Base-by-base conservation (phyloP, 2,113 vertebrate species). In the Camelus dromedarius region DNA sequence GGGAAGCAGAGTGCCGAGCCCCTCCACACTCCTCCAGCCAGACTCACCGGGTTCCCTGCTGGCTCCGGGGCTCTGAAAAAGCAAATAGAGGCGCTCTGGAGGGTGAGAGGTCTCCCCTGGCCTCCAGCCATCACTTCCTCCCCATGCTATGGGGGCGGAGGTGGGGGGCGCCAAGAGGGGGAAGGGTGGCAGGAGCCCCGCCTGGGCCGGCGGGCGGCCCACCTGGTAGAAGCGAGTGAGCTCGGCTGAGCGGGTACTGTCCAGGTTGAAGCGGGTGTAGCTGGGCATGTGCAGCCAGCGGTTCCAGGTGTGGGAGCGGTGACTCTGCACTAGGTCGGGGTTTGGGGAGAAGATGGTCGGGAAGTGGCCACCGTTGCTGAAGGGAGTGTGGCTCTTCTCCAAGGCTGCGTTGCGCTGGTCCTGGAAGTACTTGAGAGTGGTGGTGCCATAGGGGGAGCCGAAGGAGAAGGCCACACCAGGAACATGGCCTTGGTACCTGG, bases 151-250 rank as follows among this genome's bases (percentile, higher is more conserved):
- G 58, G 28, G 38, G 7, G 5, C 1, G 3, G 58, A 54, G 46
- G 1, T 10, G 28, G 19, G 13, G 46, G 3, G 16, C 38, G 5
- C 38, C 38, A 42, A 42, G 38, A 42, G 10, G 35, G 9, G 11
- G 24, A 16, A 12, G 8, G 76, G 35, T 28, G n/a, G 46, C 62
- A 5, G 3, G 19, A 30, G 24, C 77, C 22, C 6, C 7, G 38
- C 32, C 38, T 19, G 4, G 52, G 35, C 35, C 35, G 35, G 35
- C 35, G 35, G 35, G 22, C 4, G 16, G 6, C 96, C 92, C 87
- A 99, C 98, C 98, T 98, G 93, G 52, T 98, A 96, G 91, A 99
- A 99, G 35, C 70, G 64, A 5, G 42, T 62, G 75, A 99, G 96
- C 18, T 98, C 85, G 1, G 64, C 26, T 16, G 97, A 95, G 10